Evolutionary conservation across 2,888 invertebrate species (phyloP).

Genomic region (Tipula unca): DNA sequence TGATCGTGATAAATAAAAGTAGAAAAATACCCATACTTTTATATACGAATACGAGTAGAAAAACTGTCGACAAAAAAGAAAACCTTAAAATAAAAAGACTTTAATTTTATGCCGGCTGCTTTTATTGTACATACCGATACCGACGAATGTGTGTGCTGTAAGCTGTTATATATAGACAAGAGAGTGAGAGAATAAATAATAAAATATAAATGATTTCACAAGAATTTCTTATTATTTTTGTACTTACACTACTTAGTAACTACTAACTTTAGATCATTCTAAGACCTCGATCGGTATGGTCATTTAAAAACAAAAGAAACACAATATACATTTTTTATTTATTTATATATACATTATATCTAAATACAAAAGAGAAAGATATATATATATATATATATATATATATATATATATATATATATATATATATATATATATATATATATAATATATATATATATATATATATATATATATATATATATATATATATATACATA

Average conservation of each 20-base stretch:
- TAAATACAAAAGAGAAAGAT: not conserved
- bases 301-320: not conserved
- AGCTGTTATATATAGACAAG: not conserved
- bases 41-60: not conserved
- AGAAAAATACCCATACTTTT: not conserved
- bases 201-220: not conserved
- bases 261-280: not conserved
- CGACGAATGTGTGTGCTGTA: not conserved
- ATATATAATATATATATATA: not conserved
- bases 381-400: too few species aligned
- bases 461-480: not conserved
- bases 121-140: not conserved
- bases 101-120: not conserved
- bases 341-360: too few species aligned
- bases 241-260: too few species aligned
- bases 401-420: too few species aligned
- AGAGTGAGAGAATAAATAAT: not conserved
- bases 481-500: constrained; percentile 15
- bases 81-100: not conserved
- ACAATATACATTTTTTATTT: not conserved
- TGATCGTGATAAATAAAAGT: not conserved
- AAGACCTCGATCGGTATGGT: not conserved
- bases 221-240: not conserved
- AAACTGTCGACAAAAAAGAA: not conserved
- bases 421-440: not conserved